Evolutionary conservation across 2,113 vertebrate genomes (phyloP).

Genomic region (Lophotis ruficrista): DNA sequence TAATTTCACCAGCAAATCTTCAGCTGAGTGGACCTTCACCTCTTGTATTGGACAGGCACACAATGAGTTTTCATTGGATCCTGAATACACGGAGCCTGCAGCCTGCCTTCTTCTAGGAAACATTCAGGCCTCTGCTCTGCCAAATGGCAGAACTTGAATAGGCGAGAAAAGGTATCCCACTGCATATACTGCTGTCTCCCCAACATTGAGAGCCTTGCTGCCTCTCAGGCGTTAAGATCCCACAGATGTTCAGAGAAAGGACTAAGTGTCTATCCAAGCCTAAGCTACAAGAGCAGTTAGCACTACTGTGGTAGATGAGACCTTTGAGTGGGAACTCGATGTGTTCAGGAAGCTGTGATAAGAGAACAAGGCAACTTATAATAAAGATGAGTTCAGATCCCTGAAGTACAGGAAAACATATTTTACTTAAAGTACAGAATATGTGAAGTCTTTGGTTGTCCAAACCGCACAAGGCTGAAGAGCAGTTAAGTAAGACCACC

Average conservation of each 20-base stretch:
- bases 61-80: background rate
- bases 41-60: background rate
- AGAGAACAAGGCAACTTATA: background rate
- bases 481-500: background rate
- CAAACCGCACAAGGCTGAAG: background rate
- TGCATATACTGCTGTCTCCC: background rate
- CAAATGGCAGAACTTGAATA: background rate
- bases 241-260: background rate
- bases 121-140: background rate
- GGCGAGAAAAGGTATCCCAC: background rate
- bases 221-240: background rate
- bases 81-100: background rate
- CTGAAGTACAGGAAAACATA: background rate
- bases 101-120: background rate
- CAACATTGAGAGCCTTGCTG: accelerated
- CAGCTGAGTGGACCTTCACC: background rate
- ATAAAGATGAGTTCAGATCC: background rate
- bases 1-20: background rate
- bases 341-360: background rate
- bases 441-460: background rate
- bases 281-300: background rate
- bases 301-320: background rate
- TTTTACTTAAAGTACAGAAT: background rate
- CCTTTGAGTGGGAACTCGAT: accelerated
- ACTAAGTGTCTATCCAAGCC: background rate